Evolutionary conservation across 2,113 vertebrate genomes (phyloP).

Genomic region (Chlorodrepanis virens): DNA sequence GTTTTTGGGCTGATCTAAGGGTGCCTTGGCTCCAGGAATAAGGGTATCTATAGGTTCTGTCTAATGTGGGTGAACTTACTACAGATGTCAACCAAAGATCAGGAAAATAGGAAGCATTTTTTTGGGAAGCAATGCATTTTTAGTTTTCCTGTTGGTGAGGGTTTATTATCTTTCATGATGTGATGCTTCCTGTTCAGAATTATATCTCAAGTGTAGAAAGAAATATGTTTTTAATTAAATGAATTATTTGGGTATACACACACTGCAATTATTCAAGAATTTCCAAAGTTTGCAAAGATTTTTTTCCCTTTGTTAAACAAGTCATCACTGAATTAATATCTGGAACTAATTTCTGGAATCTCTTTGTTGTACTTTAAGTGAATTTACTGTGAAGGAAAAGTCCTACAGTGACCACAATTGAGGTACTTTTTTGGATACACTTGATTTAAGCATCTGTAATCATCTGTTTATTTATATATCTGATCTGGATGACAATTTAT

Average conservation of each 20-base stretch:
- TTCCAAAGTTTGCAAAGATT: conserved; percentile 34
- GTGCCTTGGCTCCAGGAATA: neutral
- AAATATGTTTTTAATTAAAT: conserved; percentile 1
- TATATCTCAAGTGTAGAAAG: neutral
- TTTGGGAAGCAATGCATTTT: neutral
- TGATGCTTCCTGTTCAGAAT: neutral
- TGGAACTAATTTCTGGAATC: neutral
- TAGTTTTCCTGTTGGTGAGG: neutral
- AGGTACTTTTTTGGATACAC: neutral
- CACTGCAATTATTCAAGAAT: neutral
- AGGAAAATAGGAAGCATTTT: neutral
- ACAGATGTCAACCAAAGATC: neutral
- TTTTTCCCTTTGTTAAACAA: conserved; percentile 35
- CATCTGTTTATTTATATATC: neutral
- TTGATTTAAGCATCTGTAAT: neutral
- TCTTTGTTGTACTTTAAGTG: neutral
- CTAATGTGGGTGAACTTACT: neutral
- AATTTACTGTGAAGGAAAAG: neutral
- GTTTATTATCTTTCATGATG: neutral
- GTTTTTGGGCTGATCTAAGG: neutral
- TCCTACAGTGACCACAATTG: neutral
- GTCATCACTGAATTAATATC: neutral
- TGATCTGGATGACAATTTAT: neutral
- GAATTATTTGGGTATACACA: neutral
- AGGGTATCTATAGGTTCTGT: neutral